Evolutionary conservation across 92 coral and sea anemone genomes (phyloP).

Genomic region (Actinostola sp.): DNA sequence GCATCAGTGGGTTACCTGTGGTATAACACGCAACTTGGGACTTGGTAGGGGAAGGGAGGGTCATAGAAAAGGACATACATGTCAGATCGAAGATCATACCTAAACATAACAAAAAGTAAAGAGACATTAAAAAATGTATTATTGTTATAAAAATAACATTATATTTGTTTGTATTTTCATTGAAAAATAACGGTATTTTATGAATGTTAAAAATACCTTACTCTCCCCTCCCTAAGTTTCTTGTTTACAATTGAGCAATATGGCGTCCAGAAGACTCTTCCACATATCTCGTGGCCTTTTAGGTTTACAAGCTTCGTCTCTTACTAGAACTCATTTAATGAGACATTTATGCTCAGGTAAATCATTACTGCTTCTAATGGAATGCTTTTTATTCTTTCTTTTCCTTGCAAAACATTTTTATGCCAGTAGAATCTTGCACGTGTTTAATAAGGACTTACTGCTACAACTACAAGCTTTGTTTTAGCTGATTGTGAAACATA

Average conservation of each 20-base stretch:
- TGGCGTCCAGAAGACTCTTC: conserved; percentile 82
- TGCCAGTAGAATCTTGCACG: neutral
- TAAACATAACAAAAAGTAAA: too few species aligned
- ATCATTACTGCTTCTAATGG: neutral
- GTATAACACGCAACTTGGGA: neutral
- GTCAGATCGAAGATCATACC: too few species aligned
- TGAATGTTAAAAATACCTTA: too few species aligned
- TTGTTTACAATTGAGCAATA: conserved; percentile 31
- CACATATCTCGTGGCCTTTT: conserved; percentile 69
- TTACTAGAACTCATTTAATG: conserved; percentile 25
- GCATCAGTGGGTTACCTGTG: neutral
- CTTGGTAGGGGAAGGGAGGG: neutral
- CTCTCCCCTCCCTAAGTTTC: conserved; percentile 36
- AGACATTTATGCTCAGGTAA: conserved; percentile 78
- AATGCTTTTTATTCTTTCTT: neutral
- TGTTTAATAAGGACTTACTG: neutral
- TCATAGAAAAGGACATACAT: neutral
- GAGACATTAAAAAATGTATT: too few species aligned
- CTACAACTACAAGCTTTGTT: too few species aligned
- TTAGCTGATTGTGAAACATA: too few species aligned
- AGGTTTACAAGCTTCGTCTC: conserved; percentile 40
- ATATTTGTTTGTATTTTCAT: too few species aligned
- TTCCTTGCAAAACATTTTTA: neutral
- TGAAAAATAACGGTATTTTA: too few species aligned
- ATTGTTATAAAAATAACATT: too few species aligned